These are phyloP conservation scores for Dinomys branickii DNA, from an alignment of 2,113 vertebrate species.

Conservation along the genomic window DNA sequence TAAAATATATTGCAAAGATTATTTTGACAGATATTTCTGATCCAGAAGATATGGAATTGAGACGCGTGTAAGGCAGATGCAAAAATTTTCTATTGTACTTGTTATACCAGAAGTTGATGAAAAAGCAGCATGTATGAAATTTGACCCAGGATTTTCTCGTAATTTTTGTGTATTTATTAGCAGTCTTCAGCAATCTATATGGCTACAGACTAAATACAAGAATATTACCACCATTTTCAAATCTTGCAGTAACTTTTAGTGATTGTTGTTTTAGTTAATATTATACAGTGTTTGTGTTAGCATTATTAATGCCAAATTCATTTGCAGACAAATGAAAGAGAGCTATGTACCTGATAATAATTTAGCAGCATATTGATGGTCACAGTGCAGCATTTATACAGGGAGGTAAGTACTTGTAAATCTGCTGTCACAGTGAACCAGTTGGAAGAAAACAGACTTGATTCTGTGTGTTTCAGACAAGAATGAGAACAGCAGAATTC, in stretches of 20 bases:
- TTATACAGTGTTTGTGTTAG: slow-evolving; percentile 61
- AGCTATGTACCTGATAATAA: slow-evolving; percentile 47
- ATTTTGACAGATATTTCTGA: not conserved
- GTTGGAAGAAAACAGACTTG: not conserved
- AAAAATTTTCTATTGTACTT: not conserved
- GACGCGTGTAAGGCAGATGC: not conserved
- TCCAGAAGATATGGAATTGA: not conserved
- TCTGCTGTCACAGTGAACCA: slow-evolving; percentile 7
- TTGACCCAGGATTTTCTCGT: not conserved
- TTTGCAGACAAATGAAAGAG: slow-evolving; percentile 21
- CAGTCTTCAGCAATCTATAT: not conserved
- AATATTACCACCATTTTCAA: not conserved
- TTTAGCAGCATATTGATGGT: not conserved
- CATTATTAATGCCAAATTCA: slow-evolving; percentile 48
- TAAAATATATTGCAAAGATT: not conserved
- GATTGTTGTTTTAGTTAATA: slow-evolving; percentile 52
- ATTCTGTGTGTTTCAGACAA: not conserved
- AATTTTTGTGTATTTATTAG: slow-evolving; percentile 41
- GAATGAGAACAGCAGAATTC: not conserved
- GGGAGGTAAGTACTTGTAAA: slow-evolving; percentile 31
- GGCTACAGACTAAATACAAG: slow-evolving; percentile 41
- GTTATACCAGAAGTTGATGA: not conserved
- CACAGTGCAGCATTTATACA: not conserved
- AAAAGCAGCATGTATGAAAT: slow-evolving; percentile 26
- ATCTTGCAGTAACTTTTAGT: not conserved